Evolutionary conservation across 2,113 vertebrate species (phyloP).

Genomic region (Tonatia bakeri): DNA sequence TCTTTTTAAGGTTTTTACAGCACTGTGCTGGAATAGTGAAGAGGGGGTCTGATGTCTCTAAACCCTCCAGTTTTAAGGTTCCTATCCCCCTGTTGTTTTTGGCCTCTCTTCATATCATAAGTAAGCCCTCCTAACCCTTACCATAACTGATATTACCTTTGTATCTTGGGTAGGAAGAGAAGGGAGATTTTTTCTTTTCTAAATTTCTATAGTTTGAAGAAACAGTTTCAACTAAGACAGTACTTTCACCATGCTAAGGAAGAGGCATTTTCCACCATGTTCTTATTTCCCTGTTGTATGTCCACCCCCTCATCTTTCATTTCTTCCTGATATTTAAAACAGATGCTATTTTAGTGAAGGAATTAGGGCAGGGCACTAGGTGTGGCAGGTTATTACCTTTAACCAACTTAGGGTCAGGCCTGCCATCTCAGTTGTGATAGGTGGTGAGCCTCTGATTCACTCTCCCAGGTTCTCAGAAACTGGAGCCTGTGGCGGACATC

Average conservation of each 20-base stretch:
- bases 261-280: background rate
- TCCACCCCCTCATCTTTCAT: background rate
- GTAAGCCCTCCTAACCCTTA: background rate
- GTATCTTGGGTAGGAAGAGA: background rate
- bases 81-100: background rate
- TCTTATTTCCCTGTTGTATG: background rate
- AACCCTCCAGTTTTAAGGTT: background rate
- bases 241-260: background rate
- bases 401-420: background rate
- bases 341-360: conserved; percentile 13
- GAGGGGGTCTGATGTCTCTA: background rate
- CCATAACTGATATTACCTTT: background rate
- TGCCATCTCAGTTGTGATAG: background rate
- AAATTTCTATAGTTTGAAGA: conserved; percentile 21
- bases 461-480: background rate
- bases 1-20: background rate
- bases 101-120: background rate
- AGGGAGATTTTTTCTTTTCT: background rate
- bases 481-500: background rate
- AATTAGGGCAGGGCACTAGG: background rate
- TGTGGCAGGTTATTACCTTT: background rate
- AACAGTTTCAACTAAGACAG: background rate
- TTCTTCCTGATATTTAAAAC: conserved; percentile 6
- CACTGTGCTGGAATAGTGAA: background rate
- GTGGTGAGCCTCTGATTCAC: background rate